Evolutionary conservation across 2,888 invertebrate genomes (phyloP).

Genomic region (Drosophila melanosoma): DNA sequence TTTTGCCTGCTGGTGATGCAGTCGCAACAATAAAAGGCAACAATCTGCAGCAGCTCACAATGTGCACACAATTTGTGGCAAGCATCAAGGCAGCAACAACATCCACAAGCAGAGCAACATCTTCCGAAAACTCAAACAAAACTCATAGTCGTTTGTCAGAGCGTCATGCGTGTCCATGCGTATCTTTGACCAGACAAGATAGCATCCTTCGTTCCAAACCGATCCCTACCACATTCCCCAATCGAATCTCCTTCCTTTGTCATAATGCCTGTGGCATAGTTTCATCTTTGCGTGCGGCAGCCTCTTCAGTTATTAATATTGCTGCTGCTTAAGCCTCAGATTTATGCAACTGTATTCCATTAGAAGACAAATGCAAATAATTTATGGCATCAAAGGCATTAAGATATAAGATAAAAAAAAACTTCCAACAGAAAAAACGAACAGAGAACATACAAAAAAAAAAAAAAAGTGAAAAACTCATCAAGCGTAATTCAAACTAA

Average conservation of each 20-base stretch:
- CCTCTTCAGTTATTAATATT: conserved; percentile 46
- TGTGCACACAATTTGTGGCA: conserved; percentile 13
- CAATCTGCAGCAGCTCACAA: conserved; percentile 7
- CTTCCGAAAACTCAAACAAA: conserved; percentile 22
- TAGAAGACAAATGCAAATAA: conserved; percentile 56
- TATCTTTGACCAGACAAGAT: conserved; percentile 47
- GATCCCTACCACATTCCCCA: background rate
- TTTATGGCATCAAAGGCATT: conserved; percentile 61
- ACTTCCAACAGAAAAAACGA: conserved; percentile 24
- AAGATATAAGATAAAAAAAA: conserved; percentile 40
- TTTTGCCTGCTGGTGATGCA: conserved; percentile 48
- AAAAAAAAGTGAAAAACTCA: conserved; percentile 54
- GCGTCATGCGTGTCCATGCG: conserved; percentile 62
- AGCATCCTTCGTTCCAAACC: conserved; percentile 8
- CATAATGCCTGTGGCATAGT: background rate
- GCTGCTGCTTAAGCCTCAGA: conserved; percentile 50
- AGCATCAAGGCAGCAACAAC: background rate
- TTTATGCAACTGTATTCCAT: conserved; percentile 66
- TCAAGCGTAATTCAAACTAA: conserved; percentile 64
- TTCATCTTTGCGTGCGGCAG: conserved; percentile 30
- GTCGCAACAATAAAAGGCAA: conserved; percentile 30
- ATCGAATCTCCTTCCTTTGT: background rate
- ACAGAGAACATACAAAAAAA: conserved; percentile 4
- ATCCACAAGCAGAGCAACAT: conserved; percentile 8
- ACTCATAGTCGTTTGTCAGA: conserved; percentile 33